Percentiles rank a stretch among this genome's conserved stretches.
These are phyloP conservation scores for Xiphophorus maculatus DNA, from an alignment of 2,113 vertebrate genomes.

Conservation along the genomic window DNA sequence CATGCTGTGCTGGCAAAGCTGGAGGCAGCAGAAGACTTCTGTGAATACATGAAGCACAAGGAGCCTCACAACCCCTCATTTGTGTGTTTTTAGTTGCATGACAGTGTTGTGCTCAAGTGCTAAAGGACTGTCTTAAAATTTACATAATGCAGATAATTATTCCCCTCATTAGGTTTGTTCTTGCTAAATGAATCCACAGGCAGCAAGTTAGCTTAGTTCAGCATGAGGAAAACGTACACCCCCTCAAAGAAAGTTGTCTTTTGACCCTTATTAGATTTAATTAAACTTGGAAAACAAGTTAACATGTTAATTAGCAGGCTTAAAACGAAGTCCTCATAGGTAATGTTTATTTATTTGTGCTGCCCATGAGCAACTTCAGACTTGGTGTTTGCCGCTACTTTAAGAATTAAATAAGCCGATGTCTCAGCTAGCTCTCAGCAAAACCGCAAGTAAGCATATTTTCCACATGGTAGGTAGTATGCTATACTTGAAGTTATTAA, in stretches of 20 bases:
- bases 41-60: not conserved
- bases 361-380: not conserved
- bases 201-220: constrained; percentile 11
- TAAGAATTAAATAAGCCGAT: constrained; percentile 3
- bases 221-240: not conserved
- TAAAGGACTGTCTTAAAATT: constrained; percentile 8
- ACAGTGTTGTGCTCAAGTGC: not conserved
- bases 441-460: not conserved
- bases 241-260: not conserved
- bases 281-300: constrained; percentile 5
- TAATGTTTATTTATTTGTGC: not conserved
- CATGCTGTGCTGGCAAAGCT: constrained; percentile 38
- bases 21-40: constrained; percentile 27
- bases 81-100: constrained; percentile 7
- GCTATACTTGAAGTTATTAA: not conserved
- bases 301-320: not conserved
- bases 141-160: not conserved
- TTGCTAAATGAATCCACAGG: not conserved
- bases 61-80: not conserved
- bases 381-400: not conserved
- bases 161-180: not conserved
- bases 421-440: not conserved
- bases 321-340: not conserved
- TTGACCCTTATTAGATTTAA: constrained; percentile 5
- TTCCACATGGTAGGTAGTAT: not conserved